phyloP scores from a whole-genome alignment of 2,797 vertebrate genomes.

The Smutsia gigantea region DNA sequence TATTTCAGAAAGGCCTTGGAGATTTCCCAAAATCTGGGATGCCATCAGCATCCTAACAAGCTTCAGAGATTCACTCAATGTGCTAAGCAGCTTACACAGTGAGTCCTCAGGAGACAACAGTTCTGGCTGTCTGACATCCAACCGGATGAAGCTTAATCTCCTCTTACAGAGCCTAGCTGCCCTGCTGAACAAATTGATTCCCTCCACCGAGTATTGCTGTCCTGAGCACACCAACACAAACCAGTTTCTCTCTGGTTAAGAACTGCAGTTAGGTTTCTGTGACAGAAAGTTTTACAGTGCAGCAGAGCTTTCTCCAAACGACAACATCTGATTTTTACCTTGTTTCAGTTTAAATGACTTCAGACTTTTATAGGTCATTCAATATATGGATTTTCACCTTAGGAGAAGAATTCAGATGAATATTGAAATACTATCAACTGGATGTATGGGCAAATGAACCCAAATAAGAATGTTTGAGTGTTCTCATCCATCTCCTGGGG shows the following conservation, averaged over 20 bases:
- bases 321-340: conserved; percentile 33
- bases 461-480: conserved; percentile 52
- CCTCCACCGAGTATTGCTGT: background rate
- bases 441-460: conserved; percentile 33
- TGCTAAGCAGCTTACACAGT: background rate
- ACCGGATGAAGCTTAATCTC: background rate
- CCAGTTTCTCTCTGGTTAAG: background rate
- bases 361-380: background rate
- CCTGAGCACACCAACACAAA: background rate
- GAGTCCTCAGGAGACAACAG: background rate
- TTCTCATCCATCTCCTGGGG: background rate
- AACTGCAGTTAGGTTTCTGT: background rate
- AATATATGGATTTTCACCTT: conserved; percentile 5
- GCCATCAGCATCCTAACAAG: background rate
- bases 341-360: conserved; percentile 25
- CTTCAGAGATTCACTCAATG: background rate
- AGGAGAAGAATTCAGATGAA: background rate
- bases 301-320: background rate
- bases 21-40: background rate
- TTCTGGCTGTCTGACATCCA: background rate
- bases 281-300: background rate
- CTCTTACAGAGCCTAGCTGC: background rate
- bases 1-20: background rate
- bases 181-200: background rate
- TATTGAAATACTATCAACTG: background rate